Evolutionary conservation across 30 jellyfish, hydroid and myxozoan species (phyloP).

Genomic region (Hydractinia symbiolongicarpus): DNA sequence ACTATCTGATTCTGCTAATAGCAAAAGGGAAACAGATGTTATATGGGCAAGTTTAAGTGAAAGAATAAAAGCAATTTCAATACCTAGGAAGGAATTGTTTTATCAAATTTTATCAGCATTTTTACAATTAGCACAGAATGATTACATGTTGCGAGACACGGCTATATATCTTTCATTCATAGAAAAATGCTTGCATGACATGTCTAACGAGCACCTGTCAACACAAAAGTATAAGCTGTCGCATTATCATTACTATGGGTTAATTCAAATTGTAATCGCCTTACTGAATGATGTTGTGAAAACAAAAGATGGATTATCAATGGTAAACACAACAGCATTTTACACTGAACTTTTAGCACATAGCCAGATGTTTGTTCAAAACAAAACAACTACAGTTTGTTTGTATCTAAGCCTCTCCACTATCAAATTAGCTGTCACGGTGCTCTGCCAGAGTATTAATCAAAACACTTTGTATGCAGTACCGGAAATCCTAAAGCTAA

Average conservation of each 20-base stretch:
- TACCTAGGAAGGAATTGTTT: not conserved
- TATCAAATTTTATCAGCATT: constrained; percentile 8
- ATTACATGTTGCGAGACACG: constrained; percentile 11
- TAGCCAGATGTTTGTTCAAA: not conserved
- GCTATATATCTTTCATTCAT: not conserved
- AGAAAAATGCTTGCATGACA: not conserved
- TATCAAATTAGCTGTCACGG: not conserved
- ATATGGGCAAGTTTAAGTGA: not conserved
- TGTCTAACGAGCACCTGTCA: not conserved
- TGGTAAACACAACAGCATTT: not conserved
- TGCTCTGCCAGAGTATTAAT: not conserved
- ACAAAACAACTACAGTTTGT: not conserved
- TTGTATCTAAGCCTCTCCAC: not conserved
- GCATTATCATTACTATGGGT: not conserved
- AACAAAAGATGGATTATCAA: constrained; percentile 6
- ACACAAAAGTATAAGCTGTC: not conserved
- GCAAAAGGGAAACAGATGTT: not conserved
- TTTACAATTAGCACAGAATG: constrained; percentile 7
- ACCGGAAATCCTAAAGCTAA: not conserved
- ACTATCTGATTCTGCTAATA: not conserved
- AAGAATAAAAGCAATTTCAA: not conserved
- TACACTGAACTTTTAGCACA: not conserved
- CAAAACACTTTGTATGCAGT: not conserved
- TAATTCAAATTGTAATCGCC: not conserved
- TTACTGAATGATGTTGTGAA: not conserved